Conservation (phyloP, 2,113 vertebrate genomes). For the Paramisgurnus dabryanus region DNA sequence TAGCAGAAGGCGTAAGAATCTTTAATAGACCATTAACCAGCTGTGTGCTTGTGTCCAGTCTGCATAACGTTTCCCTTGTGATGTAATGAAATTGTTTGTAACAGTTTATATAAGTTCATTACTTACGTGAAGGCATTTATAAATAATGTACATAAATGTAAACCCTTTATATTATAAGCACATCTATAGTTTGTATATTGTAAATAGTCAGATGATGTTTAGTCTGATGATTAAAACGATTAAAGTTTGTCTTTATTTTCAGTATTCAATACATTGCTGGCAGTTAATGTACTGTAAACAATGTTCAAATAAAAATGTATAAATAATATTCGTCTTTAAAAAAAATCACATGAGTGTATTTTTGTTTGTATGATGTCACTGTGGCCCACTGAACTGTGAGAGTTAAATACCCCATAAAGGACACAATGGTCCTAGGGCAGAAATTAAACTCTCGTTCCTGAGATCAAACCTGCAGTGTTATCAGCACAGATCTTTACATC, state of each 20-base stretch:
- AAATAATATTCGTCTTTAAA: slow-evolving; percentile 51
- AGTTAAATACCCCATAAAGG: too few species aligned
- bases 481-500: background rate
- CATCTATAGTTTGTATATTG: slow-evolving; percentile 81
- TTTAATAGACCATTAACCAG: slow-evolving; percentile 54
- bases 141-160: slow-evolving; percentile 80
- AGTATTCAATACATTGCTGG: slow-evolving; percentile 77
- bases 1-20: slow-evolving; percentile 41
- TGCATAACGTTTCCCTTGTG: slow-evolving; percentile 58
- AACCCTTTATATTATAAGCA: slow-evolving; percentile 79
- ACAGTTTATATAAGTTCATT: slow-evolving; percentile 64
- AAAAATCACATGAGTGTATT: background rate
- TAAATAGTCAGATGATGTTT: slow-evolving; percentile 75
- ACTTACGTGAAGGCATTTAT: slow-evolving; percentile 74
- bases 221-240: slow-evolving; percentile 69
- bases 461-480: background rate
- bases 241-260: slow-evolving; percentile 77
- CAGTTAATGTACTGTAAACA: slow-evolving; percentile 77
- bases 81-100: slow-evolving; percentile 62
- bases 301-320: slow-evolving; percentile 78
- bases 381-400: background rate
- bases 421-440: background rate
- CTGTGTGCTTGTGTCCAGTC: slow-evolving; percentile 53
- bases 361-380: background rate
- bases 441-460: background rate